These are phyloP conservation scores for Crotalus tigris DNA, from an alignment of 2,113 vertebrate species.

Conservation along the genomic window DNA sequence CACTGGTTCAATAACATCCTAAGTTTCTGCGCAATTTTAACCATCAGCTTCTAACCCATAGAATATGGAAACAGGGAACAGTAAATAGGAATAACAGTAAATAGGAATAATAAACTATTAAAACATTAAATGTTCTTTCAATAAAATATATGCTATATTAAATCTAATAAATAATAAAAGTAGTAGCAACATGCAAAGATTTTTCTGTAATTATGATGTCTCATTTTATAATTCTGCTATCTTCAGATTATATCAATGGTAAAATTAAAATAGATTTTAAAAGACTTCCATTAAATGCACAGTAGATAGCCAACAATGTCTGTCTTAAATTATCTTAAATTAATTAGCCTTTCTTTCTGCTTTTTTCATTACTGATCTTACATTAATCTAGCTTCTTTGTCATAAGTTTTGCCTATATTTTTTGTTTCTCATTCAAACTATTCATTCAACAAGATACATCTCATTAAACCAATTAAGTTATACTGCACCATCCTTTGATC, in stretches of 20 bases:
- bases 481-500: not conserved
- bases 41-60: no score
- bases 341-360: not conserved
- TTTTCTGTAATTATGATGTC: not conserved
- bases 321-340: not conserved
- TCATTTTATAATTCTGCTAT: not conserved
- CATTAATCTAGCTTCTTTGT: not conserved
- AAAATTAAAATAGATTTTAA: constrained; percentile 1
- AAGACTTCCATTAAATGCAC: not conserved
- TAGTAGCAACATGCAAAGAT: not conserved
- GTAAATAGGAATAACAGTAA: not conserved
- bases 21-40: not conserved
- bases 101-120: not conserved
- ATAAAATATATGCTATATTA: not conserved
- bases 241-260: not conserved
- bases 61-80: not conserved
- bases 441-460: not conserved
- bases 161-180: not conserved
- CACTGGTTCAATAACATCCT: not conserved
- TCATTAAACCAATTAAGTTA: not conserved
- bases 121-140: not conserved
- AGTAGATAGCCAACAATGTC: not conserved
- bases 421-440: not conserved
- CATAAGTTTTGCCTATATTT: not conserved
- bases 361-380: not conserved